A percentile compares a stretch with the other conserved stretches of the same genome.
phyloP scores from a whole-genome alignment of 2,888 invertebrate genomes.

The Agrenia bidenticulata region DNA sequence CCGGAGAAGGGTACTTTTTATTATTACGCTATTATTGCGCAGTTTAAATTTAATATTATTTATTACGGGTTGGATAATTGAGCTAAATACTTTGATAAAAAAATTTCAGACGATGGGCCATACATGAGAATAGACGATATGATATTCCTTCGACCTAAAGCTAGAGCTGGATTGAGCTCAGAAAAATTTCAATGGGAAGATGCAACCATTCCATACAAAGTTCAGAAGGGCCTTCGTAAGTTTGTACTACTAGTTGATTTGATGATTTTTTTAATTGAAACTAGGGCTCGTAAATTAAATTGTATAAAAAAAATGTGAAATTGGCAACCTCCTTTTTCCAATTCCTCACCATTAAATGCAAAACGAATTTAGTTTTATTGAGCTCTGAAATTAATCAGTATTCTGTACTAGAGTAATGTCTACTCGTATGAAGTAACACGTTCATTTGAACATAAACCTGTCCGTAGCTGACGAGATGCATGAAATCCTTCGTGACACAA shows the following conservation, averaged over 20 bases:
- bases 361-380: not conserved
- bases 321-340: not conserved
- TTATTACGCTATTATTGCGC: too few relatives aligned
- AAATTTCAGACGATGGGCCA: slow-evolving; percentile 11
- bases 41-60: too few relatives aligned
- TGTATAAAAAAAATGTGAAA: too few relatives aligned
- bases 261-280: too few relatives aligned
- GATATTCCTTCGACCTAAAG: slow-evolving; percentile 32
- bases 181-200: slow-evolving; percentile 30
- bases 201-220: slow-evolving; percentile 32
- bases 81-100: too few relatives aligned
- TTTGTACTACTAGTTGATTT: too few relatives aligned
- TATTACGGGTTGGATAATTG: too few relatives aligned
- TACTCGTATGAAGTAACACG: not conserved
- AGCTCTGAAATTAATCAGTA: slow-evolving; percentile 8
- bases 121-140: slow-evolving; percentile 38
- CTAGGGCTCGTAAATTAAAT: too few relatives aligned
- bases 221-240: slow-evolving; percentile 33
- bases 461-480: slow-evolving; percentile 28
- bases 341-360: not conserved
- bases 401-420: too few relatives aligned
- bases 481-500: slow-evolving; percentile 32
- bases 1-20: too few relatives aligned
- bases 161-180: slow-evolving; percentile 31
- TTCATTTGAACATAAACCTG: not conserved